Base-by-base conservation (phyloP, 2,888 invertebrate species). In the Ornithoptera alexandrae region DNA sequence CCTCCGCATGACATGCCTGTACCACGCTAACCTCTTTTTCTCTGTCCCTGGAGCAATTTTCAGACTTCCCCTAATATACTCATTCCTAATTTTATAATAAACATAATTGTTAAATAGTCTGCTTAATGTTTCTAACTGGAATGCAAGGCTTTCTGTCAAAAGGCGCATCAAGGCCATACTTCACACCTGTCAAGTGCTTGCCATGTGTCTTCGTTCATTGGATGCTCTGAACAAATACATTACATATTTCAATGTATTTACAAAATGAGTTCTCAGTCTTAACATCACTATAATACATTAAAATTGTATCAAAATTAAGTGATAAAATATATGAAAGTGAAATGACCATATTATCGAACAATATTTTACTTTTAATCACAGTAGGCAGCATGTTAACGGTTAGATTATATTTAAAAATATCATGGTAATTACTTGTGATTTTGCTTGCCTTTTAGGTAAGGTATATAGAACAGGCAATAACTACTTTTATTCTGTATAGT, bases 1-100 rank as follows among this genome's bases (percentile, higher is more conserved):
- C 22, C 22, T 22, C 22, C 22, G 1, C 22, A 22, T 22, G 22
- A 22, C 22, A 22, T 22, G 22, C 22, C 22, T 1, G 1, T 22
- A 22, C 1, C 22, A 22, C 22, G 22, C 22, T 22, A 22, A 22
- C 22, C 22, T 22, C 22, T 22, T 22, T 0, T 1, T 22, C 22
- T 22, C 1, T 22, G 22, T 22, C 22, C 0, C 22, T 22, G 22
- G 22, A 22, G 22, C 22, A 22, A 22, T 22, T 22, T 22, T 22
- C 22, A 22, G 22, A 22, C 22, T 22, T 22, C 22, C 22, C 1
- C 22, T 22, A 22, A 22, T 22, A 22, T 22, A 22, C 22, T 22
- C 22, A 22, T 22, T 22, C 22, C 1, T 22, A 22, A 22, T 82
- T 67, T 57, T 62, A 30, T 63, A 22, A 53, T 24, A 39, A 57